Evolutionary conservation across 2,797 vertebrate species (phyloP), one percentile per base, ranked within the genome.

Genomic region (Macrochelys suwanniensis): DNA sequence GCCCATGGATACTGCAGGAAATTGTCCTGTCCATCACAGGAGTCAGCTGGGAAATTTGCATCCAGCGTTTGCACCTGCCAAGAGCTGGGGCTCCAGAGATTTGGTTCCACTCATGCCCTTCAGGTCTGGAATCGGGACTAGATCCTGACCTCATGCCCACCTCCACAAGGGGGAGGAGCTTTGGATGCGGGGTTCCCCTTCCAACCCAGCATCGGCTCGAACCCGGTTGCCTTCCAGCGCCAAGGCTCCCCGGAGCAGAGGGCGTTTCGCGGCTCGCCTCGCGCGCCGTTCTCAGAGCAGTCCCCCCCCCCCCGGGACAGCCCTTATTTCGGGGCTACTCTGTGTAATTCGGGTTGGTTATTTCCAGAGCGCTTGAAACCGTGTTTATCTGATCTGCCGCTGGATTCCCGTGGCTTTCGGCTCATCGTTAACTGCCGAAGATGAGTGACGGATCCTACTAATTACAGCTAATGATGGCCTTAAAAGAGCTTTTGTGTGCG

Each of bases 381-480:
- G 88, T 95, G 91, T 97, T 97, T 97, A 96, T 96, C 97, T 97
- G 97, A 95, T 95, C 93, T 90, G 93, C 95, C 0, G 65, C 93
- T 3, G 93, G 94, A 96, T 98, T 97, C 94, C 95, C 97, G 86
- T 96, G 96, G 97, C 97, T 98, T 92, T 91, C 92, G 94, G 97
- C 96, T 94, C 96, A 93, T 95, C 92, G 87, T 95, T 96, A 95
- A 95, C 95, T 97, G 96, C 96, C 96, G 97, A 88, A 97, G 95
- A 97, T 97, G 96, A 98, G 95, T 98, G 97, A 97, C 97, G 97
- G 97, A 97, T 95, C 90, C 94, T 0, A 1, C 96, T 98, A 97
- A 98, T 98, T 98, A 98, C 95, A 86, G 96, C 95, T 98, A 98
- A 98, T 96, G 97, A 97, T 98, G 95, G 97, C 96, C 96, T 96